Evolutionary conservation across 2,888 invertebrate species (phyloP).

Genomic region (Drosophila subquinaria): DNA sequence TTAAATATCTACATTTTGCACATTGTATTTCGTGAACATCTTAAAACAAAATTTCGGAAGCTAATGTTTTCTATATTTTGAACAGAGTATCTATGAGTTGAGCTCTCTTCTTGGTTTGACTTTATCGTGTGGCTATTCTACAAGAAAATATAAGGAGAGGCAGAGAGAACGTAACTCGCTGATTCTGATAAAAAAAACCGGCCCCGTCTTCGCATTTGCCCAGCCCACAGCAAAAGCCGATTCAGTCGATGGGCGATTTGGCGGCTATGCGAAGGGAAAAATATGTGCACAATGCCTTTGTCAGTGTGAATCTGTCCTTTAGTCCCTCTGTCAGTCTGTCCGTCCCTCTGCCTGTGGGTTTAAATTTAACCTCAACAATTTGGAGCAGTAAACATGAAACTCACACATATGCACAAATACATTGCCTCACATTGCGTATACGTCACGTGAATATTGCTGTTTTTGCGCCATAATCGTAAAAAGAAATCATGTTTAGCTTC

Average conservation of each 20-base stretch:
- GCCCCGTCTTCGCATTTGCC: background rate
- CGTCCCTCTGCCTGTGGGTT: slow-evolving; percentile 21
- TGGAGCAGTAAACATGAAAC: slow-evolving; percentile 46
- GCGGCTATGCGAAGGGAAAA: slow-evolving; percentile 15
- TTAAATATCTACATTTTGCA: background rate
- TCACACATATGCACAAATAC: slow-evolving; percentile 13
- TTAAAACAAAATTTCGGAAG: background rate
- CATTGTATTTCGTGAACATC: background rate
- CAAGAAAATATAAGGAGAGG: slow-evolving; percentile 21
- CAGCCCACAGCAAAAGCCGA: slow-evolving; percentile 7
- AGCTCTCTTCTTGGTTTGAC: background rate
- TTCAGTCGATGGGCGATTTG: slow-evolving; percentile 6
- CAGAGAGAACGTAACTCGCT: slow-evolving; percentile 25
- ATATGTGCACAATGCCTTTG: slow-evolving; percentile 51
- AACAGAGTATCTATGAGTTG: background rate
- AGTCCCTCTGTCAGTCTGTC: slow-evolving; percentile 1
- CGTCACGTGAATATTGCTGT: slow-evolving; percentile 38
- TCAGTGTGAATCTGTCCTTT: slow-evolving; percentile 8
- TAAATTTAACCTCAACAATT: slow-evolving; percentile 68
- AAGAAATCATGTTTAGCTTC: slow-evolving; percentile 38
- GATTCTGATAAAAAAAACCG: slow-evolving; percentile 32
- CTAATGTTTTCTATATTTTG: background rate
- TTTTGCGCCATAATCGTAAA: slow-evolving; percentile 61
- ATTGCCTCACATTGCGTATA: slow-evolving; percentile 34
- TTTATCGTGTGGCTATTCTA: background rate